Conservation (phyloP, 2,888 invertebrate genomes). For the Nebria salina region DNA sequence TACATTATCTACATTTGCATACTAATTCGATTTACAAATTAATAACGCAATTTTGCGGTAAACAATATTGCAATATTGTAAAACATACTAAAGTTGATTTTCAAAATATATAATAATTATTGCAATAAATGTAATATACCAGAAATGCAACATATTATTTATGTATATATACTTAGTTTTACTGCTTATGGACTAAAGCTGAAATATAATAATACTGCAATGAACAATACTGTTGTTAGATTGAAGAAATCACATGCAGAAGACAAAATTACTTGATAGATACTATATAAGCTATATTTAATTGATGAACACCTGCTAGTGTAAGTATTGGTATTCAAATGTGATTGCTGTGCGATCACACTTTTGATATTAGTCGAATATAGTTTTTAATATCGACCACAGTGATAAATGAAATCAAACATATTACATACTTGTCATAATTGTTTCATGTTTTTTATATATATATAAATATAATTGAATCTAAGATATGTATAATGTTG, state of each 20-base stretch:
- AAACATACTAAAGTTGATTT: neutral
- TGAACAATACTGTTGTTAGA: conserved; percentile 13
- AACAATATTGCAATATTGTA: neutral
- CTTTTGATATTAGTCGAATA: conserved; percentile 20
- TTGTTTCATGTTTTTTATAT: neutral
- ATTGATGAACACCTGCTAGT: conserved; percentile 39
- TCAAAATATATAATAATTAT: neutral
- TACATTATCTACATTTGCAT: no score
- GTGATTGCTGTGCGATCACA: conserved; percentile 63
- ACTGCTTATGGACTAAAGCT: conserved; percentile 25
- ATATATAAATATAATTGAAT: no score
- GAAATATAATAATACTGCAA: conserved; percentile 36
- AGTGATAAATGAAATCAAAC: neutral
- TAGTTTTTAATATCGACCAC: neutral
- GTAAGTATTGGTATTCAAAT: conserved; percentile 78
- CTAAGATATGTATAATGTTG: neutral
- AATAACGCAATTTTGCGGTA: no score
- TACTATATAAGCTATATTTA: conserved; percentile 42
- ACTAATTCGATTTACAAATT: no score
- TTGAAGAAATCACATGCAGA: conserved; percentile 27
- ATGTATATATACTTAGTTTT: neutral
- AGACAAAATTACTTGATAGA: conserved; percentile 2
- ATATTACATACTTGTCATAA: neutral
- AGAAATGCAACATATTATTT: neutral
- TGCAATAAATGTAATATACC: neutral